Percentiles rank a stretch among this genome's conserved stretches.
Evolutionary conservation across 2,113 vertebrate species (phyloP).

Genomic region (Microtus ochrogaster): DNA sequence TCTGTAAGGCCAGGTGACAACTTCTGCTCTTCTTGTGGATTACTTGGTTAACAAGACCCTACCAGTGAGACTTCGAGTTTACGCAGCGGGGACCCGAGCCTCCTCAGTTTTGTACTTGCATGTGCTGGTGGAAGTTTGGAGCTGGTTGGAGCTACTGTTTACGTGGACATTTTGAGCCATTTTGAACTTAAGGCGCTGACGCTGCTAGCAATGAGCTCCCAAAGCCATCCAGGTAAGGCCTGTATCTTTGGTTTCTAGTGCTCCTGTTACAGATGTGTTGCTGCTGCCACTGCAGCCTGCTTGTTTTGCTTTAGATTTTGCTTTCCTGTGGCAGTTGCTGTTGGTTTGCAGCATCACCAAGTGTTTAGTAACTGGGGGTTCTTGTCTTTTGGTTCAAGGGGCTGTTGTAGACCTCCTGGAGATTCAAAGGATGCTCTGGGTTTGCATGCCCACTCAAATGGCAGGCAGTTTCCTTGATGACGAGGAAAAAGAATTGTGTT

Average conservation of each 20-base stretch:
- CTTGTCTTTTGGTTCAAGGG: not conserved
- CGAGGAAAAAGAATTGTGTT: not conserved
- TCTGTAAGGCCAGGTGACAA: slow-evolving; percentile 79
- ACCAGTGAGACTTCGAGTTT: slow-evolving; percentile 75
- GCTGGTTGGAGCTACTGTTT: slow-evolving; percentile 73
- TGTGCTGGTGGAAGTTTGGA: slow-evolving; percentile 77
- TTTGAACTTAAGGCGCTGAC: slow-evolving; percentile 73
- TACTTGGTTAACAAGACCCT: slow-evolving; percentile 71
- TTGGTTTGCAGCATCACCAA: fast-evolving
- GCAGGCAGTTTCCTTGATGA: not conserved
- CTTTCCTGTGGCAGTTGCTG: not conserved
- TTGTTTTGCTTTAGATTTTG: not conserved
- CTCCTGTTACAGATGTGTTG: not conserved
- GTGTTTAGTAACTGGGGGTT: not conserved
- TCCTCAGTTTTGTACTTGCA: slow-evolving; percentile 5
- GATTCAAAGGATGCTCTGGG: not conserved
- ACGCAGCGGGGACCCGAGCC: slow-evolving; percentile 70
- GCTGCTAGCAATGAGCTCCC: slow-evolving; percentile 88
- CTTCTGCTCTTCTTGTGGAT: slow-evolving; percentile 77
- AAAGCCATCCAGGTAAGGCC: slow-evolving; percentile 89
- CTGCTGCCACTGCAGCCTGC: too few relatives aligned
- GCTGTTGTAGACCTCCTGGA: not conserved
- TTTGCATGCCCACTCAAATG: fast-evolving
- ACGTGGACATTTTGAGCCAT: slow-evolving; percentile 61
- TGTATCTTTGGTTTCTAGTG: not conserved